These are phyloP conservation scores for Spicauda simplicius DNA, from an alignment of 2,888 invertebrate genomes.

Conservation along the genomic window DNA sequence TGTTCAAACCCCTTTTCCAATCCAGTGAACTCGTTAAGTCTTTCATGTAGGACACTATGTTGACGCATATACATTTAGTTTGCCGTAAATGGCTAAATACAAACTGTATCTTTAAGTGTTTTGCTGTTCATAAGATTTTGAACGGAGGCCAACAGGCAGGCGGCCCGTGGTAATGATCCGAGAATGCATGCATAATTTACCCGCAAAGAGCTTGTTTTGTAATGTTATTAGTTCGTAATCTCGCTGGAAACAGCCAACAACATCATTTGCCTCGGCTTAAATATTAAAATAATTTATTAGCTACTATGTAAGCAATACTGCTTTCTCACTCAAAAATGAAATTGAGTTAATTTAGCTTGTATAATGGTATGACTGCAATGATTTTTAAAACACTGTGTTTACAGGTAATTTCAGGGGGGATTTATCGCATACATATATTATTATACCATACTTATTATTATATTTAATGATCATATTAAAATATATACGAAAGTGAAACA, in stretches of 20 bases:
- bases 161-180: conserved; percentile 79
- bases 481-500: no score
- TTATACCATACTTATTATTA: no score
- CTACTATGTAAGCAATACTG: conserved; percentile 57
- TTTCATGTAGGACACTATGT: conserved; percentile 9
- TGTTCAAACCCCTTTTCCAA: conserved; percentile 7
- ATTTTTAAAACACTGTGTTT: neutral
- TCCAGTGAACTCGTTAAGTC: conserved; percentile 12
- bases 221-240: conserved; percentile 84
- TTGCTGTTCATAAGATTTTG: conserved; percentile 67
- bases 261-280: conserved; percentile 75
- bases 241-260: conserved; percentile 78
- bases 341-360: conserved; percentile 28
- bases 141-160: conserved; percentile 63
- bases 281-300: conserved; percentile 82
- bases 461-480: no score
- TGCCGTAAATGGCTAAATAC: conserved; percentile 15
- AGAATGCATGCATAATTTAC: conserved; percentile 83
- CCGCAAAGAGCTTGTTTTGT: conserved; percentile 81
- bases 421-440: neutral
- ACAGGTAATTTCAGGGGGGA: neutral
- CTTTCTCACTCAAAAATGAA: conserved; percentile 41
- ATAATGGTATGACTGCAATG: conserved; percentile 13
- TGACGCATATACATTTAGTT: conserved; percentile 18
- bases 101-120: conserved; percentile 49